phyloP scores from a whole-genome alignment of 2,113 vertebrate species.

The Aptenodytes forsteri region DNA sequence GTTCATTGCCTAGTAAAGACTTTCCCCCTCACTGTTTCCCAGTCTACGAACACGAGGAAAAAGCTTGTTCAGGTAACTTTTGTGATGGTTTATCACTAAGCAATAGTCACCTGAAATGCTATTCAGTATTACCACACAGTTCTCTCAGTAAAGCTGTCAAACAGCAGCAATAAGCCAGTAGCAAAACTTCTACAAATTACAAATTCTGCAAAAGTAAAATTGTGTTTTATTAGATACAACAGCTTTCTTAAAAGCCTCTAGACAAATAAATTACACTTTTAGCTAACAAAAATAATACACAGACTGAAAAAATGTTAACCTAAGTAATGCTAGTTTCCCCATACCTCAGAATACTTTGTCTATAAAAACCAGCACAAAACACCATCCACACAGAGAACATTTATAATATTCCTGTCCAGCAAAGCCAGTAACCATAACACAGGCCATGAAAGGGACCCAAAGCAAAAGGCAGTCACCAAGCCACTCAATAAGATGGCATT shows the following conservation, averaged over 20 bases:
- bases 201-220: not conserved
- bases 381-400: too few species aligned
- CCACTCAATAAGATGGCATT: not conserved
- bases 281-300: not conserved
- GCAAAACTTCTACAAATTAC: not conserved
- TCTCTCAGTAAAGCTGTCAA: not conserved
- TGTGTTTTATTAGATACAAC: not conserved
- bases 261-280: not conserved
- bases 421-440: not conserved
- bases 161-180: not conserved
- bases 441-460: not conserved
- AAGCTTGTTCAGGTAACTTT: not conserved
- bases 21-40: not conserved
- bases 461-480: not conserved
- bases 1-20: not conserved
- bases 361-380: not conserved
- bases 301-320: not conserved
- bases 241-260: not conserved
- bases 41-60: fast-evolving
- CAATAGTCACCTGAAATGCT: not conserved
- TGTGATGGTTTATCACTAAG: not conserved
- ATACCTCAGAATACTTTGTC: not conserved
- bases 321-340: not conserved
- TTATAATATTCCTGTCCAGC: not conserved
- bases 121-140: not conserved